Base-by-base conservation (phyloP, 2,797 vertebrate genomes). In the Aeoliscus strigatus region DNA sequence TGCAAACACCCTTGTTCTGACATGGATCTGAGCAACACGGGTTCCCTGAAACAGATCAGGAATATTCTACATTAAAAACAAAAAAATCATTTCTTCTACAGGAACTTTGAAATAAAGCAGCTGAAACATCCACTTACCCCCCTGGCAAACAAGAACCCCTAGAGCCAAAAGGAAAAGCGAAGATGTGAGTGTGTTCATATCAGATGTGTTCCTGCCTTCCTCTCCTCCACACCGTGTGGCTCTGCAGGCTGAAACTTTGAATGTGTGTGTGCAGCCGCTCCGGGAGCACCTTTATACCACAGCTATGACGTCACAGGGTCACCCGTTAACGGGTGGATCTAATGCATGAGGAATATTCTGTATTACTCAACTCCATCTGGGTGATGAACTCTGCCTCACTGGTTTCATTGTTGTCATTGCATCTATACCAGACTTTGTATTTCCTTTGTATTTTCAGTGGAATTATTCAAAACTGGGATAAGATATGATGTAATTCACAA, bases 21-120 rank as follows among this genome's bases (percentile, higher is more conserved):
- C 96, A 99, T 3, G 96, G 96, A 28, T 91, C 80, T 5, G 92
- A 94, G 75, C 96, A 99, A 70, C 96, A 98, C n/a, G 87, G 92
- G 60, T 91, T 93, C 51, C 76, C 96, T 98, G 60, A 1, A 13
- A 27, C 21, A 58, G 4, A 50, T 14, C 10, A 39, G 3, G 18
- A 6, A 21, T 21, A 21, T 21, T 21, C 18, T 21, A 21, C 18
- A 21, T 21, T 3, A 21, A 21, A 21, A 21, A 3, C 6, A 21
- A 21, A 21, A 21, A 21, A 21, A 21, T n/a, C n/a, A n/a, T n/a
- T n/a, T n/a, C n/a, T n/a, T n/a, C n/a, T n/a, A n/a, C n/a, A n/a
- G n/a, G n/a, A 21, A 21, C 18, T 21, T 21, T n/a, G n/a, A n/a
- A 21, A 21, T 21, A 6, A 21, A 21, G 18, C 18, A 21, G 3